Evolutionary conservation across 2,797 vertebrate genomes (phyloP).

Genomic region (Chelonia mydas): DNA sequence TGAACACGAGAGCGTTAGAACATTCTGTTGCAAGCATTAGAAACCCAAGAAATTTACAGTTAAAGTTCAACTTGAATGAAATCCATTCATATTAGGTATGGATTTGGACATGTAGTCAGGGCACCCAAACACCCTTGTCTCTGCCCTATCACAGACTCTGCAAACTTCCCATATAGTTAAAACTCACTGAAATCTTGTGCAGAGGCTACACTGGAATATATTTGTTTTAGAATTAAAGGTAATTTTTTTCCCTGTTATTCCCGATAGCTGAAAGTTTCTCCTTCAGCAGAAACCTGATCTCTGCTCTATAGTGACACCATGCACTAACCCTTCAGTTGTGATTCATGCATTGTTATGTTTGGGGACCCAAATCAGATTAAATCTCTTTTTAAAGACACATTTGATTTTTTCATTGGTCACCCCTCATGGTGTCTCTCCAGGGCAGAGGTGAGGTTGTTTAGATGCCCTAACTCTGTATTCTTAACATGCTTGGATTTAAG

Average conservation of each 20-base stretch:
- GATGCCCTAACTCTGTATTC: conserved; percentile 55
- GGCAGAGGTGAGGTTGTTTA: conserved; percentile 4
- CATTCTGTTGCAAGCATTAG: too few species aligned
- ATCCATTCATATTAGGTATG: too few species aligned
- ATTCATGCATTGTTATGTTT: background rate
- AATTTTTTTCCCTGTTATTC: background rate
- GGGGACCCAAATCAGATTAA: background rate
- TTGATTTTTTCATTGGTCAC: background rate
- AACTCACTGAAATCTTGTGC: too few species aligned
- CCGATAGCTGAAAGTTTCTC: background rate
- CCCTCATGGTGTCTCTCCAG: conserved; percentile 1
- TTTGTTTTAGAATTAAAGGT: too few species aligned
- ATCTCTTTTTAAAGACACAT: accelerated
- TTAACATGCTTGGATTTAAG: conserved; percentile 37
- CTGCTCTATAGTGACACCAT: background rate
- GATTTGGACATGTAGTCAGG: too few species aligned
- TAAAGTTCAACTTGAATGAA: too few species aligned
- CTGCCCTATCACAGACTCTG: too few species aligned
- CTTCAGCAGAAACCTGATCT: background rate
- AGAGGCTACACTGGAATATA: too few species aligned
- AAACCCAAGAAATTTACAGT: too few species aligned
- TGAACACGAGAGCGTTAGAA: too few species aligned
- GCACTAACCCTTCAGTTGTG: background rate
- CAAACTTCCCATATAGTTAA: too few species aligned
- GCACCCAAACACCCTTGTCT: too few species aligned